Percentiles rank a stretch among this genome's conserved stretches.
phyloP scores from a whole-genome alignment of 2,888 invertebrate species.

The Cephus rjabovi region DNA sequence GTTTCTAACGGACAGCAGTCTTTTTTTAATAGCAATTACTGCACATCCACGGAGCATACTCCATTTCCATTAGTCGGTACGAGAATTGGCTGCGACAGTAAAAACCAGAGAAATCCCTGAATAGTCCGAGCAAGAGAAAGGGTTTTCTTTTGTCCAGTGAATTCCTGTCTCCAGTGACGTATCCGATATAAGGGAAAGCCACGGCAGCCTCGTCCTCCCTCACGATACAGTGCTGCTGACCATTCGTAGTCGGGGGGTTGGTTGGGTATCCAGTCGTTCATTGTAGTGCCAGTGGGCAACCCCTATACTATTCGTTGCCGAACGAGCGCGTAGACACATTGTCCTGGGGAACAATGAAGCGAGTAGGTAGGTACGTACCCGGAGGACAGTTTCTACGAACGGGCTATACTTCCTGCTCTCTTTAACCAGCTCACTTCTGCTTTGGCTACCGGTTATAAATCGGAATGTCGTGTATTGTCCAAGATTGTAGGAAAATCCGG shows the following conservation, averaged over 20 bases:
- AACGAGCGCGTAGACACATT: constrained; percentile 30
- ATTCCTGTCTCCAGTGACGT: not conserved
- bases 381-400: constrained; percentile 31
- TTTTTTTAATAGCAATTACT: not conserved
- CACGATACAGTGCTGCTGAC: not conserved
- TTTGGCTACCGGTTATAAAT: not conserved
- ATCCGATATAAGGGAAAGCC: not conserved
- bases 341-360: constrained; percentile 32
- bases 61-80: not conserved
- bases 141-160: not conserved
- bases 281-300: not conserved
- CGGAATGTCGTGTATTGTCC: not conserved
- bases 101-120: not conserved
- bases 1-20: not conserved
- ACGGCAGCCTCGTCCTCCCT: not conserved
- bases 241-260: not conserved
- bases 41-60: not conserved
- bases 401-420: constrained; percentile 28
- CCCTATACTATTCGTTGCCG: constrained; percentile 2
- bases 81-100: not conserved
- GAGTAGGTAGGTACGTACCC: constrained; percentile 9
- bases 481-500: not conserved
- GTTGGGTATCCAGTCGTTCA: not conserved
- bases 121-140: not conserved
- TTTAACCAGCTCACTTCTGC: constrained; percentile 19